A percentile compares a stretch with the other conserved stretches of the same genome.
Conservation (phyloP, 1,140 invertebrate genomes). For the Pristionchus pacificus region DNA sequence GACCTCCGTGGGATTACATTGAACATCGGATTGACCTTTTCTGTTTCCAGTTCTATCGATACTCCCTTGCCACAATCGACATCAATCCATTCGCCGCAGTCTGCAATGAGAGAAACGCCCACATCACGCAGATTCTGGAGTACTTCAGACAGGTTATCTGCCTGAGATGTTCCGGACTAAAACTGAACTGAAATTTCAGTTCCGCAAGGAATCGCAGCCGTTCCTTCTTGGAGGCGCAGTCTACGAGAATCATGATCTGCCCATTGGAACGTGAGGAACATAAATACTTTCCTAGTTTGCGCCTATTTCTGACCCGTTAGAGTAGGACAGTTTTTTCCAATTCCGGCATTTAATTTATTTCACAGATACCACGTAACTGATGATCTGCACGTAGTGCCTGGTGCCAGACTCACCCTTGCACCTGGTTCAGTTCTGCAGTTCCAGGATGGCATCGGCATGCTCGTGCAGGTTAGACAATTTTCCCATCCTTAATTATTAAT, state of each 20-base stretch:
- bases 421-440: constrained; percentile 77
- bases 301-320: neutral
- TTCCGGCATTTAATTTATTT: constrained; percentile 36
- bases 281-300: neutral
- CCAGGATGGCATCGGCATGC: constrained; percentile 86
- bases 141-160: constrained; percentile 35
- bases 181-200: too few species aligned
- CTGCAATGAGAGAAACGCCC: constrained; percentile 51
- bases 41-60: constrained; percentile 57
- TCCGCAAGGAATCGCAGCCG: constrained; percentile 39
- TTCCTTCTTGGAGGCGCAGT: constrained; percentile 56
- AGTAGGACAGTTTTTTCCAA: too few species aligned
- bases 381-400: constrained; percentile 84
- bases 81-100: constrained; percentile 55
- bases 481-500: constrained; percentile 26
- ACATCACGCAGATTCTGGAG: constrained; percentile 44
- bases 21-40: constrained; percentile 17
- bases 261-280: constrained; percentile 68
- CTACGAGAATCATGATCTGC: constrained; percentile 85
- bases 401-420: constrained; percentile 73
- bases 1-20: neutral
- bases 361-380: constrained; percentile 77
- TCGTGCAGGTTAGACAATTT: constrained; percentile 64
- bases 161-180: too few species aligned
- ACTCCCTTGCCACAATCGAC: constrained; percentile 52